Conservation (phyloP, 1,140 invertebrate species). For the Agrypnia vestita region DNA sequence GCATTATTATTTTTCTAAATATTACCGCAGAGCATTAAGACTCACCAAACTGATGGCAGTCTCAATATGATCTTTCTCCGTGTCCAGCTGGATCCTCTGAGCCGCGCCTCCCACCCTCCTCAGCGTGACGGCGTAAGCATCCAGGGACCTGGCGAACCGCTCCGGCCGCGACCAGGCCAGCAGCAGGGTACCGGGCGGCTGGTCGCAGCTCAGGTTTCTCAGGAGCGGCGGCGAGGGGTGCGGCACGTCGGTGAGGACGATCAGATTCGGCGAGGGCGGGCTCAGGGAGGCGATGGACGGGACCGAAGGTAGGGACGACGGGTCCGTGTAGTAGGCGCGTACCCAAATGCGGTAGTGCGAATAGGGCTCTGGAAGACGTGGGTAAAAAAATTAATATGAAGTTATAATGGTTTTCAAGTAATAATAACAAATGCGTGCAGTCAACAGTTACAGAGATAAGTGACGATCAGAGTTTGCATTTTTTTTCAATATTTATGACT, state of each 20-base stretch:
- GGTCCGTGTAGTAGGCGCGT: constrained; percentile 76
- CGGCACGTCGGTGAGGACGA: constrained; percentile 85
- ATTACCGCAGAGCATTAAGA: neutral
- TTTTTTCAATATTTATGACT: too few species aligned
- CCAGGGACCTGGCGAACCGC: constrained; percentile 82
- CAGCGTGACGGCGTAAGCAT: constrained; percentile 84
- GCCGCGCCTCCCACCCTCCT: constrained; percentile 64
- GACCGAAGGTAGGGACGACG: constrained; percentile 63
- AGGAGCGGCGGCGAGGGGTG: constrained; percentile 86
- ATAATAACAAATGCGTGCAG: too few species aligned
- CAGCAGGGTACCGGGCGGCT: constrained; percentile 79
- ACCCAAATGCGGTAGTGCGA: constrained; percentile 91
- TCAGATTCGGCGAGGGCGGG: constrained; percentile 78
- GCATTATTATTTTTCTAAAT: neutral
- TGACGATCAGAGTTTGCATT: too few species aligned
- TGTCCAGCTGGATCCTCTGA: constrained; percentile 53
- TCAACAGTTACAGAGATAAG: too few species aligned
- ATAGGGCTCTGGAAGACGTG: constrained; percentile 78
- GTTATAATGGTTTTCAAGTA: too few species aligned
- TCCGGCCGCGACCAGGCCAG: constrained; percentile 87
- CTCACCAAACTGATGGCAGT: constrained; percentile 69
- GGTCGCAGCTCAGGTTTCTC: constrained; percentile 86
- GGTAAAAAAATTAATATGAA: neutral
- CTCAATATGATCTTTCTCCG: constrained; percentile 68
- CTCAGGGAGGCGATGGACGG: constrained; percentile 64